Evolutionary conservation across 2,797 vertebrate genomes (phyloP), one percentile per base, ranked within the genome.

Genomic region (Lepus oiostolus): DNA sequence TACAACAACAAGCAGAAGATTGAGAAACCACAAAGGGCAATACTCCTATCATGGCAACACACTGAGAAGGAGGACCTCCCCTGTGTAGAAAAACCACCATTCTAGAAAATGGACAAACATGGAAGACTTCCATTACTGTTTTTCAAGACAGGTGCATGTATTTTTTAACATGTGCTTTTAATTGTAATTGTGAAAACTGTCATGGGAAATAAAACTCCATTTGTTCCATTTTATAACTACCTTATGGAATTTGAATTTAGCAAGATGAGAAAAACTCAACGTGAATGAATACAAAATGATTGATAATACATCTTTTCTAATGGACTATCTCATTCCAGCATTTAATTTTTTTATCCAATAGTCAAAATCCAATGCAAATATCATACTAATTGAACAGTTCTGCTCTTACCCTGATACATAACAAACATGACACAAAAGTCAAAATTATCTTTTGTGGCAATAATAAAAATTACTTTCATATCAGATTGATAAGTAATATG

Each of bases 241-340:
- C 63, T 79, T 80, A 38, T 35, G 80, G 26, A 85, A 67, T 88
- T 88, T 38, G 2, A 95, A 79, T 68, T 84, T n/a, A 77, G 13
- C 12, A 30, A 82, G 4, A 58, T 47, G 60, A 83, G 62, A 58
- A 67, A 42, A 11, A 35, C 32, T 17, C 13, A 71, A 80, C 80
- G 10, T 17, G 26, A 12, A 54, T 26, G 22, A 16, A 3, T 67
- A 24, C 8, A 30, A 65, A 92, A 67, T 63, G 30, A 83, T n/a
- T 35, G 35, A 68, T 35, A 30, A 63, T 75, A 19, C 2, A 50
- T 11, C 2, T 86, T 85, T 72, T 62, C 54, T 24, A 87, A 38
- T 28, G 14, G 47, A 35, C 4, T n/a, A 22, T 62, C 28, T 14
- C 12, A 32, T 58, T 70, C 7, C 9, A 17, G 4, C 35, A 74